Evolutionary conservation across 2,113 vertebrate genomes (phyloP), one percentile per base, ranked within the genome.

Genomic region (Passer domesticus): DNA sequence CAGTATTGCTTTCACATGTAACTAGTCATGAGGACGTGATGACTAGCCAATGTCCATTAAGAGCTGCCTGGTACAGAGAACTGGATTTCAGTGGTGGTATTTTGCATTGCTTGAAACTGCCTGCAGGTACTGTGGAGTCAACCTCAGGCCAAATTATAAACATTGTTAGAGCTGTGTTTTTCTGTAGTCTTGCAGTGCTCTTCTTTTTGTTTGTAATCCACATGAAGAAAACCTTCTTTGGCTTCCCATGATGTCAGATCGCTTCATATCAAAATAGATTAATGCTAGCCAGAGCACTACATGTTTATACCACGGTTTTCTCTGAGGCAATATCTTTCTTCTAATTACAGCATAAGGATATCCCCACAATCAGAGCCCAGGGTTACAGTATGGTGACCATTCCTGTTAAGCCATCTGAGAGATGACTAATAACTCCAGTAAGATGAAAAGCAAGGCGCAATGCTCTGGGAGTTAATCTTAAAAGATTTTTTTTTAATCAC

Each of bases 271-370:
- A 92, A 94, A 95, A 94, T 39, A 87, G 46, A 96, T 97, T 91
- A 92, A 88, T 58, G 76, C 24, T 80, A 87, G 46, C 46, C 88
- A 66, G 56, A 86, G 47, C 25, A 94, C n/a, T 69, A 90, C 55
- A 30, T 96, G 90, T 92, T 97, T 96, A 96, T 94, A 84, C 84
- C 55, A 79, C 67, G 22, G 20, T 95, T 96, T 98, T 91, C 96
- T 97, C 96, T 76, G 76, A 80, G 92, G 96, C 91, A 85, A 24
- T 89, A 67, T 91, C 74, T 97, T 93, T 91, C 90, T 80, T 94
- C 83, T 96, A 94, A 97, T 80, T 96, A 93, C 33, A 31, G 70
- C 74, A 87, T 82, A 85, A 95, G 89, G 84, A 74, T 56, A 75
- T 50, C 47, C 63, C 28, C 78, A 83, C 62, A 93, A 73, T 77